These are phyloP conservation scores for Oreocharis arfaki DNA, from an alignment of 2,113 vertebrate genomes.

Conservation along the genomic window DNA sequence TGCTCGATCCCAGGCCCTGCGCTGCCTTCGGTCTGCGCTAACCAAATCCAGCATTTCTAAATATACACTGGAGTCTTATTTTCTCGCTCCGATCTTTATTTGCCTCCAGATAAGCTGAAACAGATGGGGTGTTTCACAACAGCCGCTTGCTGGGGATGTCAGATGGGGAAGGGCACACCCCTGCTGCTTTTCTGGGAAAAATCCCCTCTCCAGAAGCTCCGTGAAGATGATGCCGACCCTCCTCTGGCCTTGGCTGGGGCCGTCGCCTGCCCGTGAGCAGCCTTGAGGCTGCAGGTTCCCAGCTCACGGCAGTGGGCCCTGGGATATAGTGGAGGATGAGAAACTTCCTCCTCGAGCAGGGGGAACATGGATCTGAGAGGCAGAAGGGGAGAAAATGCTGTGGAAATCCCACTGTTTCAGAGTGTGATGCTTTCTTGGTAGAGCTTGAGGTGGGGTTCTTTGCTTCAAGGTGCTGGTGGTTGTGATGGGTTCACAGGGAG, in stretches of 20 bases:
- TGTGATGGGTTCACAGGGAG: neutral
- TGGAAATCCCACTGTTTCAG: neutral
- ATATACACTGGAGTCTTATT: conserved; percentile 60
- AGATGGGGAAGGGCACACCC: conserved; percentile 39
- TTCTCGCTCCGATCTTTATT: conserved; percentile 48
- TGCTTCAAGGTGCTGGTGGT: neutral
- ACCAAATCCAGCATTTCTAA: conserved; percentile 59
- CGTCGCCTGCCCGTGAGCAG: accelerated
- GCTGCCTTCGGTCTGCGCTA: conserved; percentile 9
- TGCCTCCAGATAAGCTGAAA: conserved; percentile 63
- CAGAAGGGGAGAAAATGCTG: neutral
- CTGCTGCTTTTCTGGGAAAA: conserved; percentile 61
- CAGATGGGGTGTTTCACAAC: conserved; percentile 60
- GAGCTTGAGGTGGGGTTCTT: neutral
- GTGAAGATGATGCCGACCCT: neutral
- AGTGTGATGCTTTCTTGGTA: neutral
- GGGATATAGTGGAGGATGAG: neutral
- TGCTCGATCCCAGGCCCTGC: conserved; percentile 33
- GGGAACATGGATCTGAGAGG: neutral
- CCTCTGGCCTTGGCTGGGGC: neutral
- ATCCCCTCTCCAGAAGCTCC: conserved; percentile 3
- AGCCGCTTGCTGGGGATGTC: conserved; percentile 40
- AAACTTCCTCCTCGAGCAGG: neutral
- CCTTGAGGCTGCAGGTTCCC: neutral
- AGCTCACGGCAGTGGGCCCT: neutral